Percentiles rank a stretch among this genome's conserved stretches.
These are phyloP conservation scores for Mastigias papua DNA, from an alignment of 30 jellyfish, hydroid and myxozoan genomes.

Conservation along the genomic window DNA sequence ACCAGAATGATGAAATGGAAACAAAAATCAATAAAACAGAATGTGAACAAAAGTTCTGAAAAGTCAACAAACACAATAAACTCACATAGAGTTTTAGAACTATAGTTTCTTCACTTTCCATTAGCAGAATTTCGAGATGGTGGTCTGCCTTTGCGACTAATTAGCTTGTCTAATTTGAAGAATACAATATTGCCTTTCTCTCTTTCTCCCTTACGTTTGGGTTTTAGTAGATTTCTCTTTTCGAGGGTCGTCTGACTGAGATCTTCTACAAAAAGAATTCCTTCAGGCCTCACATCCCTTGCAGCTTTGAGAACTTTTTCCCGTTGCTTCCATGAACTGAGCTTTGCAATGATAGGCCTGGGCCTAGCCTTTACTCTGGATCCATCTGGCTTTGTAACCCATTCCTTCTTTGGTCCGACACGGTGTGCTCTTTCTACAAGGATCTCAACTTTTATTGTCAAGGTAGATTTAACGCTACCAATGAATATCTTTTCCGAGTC, in stretches of 20 bases:
- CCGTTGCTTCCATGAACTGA: not conserved
- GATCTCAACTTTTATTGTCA: not conserved
- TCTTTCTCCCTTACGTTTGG: too few relatives aligned
- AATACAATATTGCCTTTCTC: too few relatives aligned
- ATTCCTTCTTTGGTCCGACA: not conserved
- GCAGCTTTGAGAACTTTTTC: conserved; percentile 10
- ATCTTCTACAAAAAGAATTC: not conserved
- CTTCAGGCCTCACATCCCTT: not conserved
- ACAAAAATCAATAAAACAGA: too few relatives aligned
- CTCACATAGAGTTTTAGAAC: too few relatives aligned
- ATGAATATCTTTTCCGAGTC: not conserved
- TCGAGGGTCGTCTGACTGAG: conserved; percentile 2
- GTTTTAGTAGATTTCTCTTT: too few relatives aligned
- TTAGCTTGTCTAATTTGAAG: too few relatives aligned
- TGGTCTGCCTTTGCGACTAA: too few relatives aligned
- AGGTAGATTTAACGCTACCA: not conserved
- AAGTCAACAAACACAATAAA: too few relatives aligned
- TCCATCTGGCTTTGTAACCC: not conserved
- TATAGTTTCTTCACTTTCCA: too few relatives aligned
- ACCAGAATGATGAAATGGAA: too few relatives aligned
- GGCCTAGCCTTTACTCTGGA: not conserved
- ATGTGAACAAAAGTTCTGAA: too few relatives aligned
- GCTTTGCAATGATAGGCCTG: not conserved
- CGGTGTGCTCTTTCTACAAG: not conserved
- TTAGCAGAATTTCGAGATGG: too few relatives aligned